Base-by-base conservation (phyloP, 2,888 invertebrate genomes). In the Augochlorella aurata region DNA sequence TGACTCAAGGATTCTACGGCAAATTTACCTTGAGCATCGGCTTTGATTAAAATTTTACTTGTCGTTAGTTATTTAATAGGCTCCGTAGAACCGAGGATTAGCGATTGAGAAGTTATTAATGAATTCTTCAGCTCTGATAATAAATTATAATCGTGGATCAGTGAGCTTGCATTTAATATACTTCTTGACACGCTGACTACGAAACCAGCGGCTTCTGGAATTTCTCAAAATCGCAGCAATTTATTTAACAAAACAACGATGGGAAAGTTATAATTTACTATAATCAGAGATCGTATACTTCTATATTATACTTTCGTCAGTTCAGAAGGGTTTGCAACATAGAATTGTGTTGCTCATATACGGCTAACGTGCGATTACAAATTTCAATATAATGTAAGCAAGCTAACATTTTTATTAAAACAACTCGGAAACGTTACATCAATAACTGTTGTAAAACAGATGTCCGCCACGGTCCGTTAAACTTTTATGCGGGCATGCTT, bases 11-110 rank as follows among this genome's bases (percentile, higher is more conserved):
- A 54, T 58, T 47, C 29, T 14, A 38, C 61, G 12, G 8, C 10
- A 16, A 67, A 49, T 50, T 63, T 63, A 50, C 49, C 67, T 29
- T 18, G 18, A 2, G 8, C 10, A 24, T 1, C 45, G 12, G 12
- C 61, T 38, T 18, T 45, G 24, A 71, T 71, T 71, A 45, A 58
- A 16, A 61, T 61, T 61, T 16, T 24, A 61, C 61, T 29, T 61
- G 24, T n/a, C 14, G 29, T 8, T 24, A 14, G 7, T 61, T 61
- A 61, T 16, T 61, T 61, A 61, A 61, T 29, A 18, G 61, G 16
- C 24, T 29, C 14, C 29, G 8, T 16, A 9, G 29, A 16, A 29
- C 0, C 61, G 24, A 29, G 16, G 14, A 16, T 16, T 61, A 29
- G 24, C 29, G 16, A 24, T 5, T 14, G 14, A 14, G 24, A 24